A percentile compares a stretch with the other conserved stretches of the same genome.
These are phyloP conservation scores for Leucoraja erinaceus DNA, from an alignment of 2,113 vertebrate genomes.

Conservation along the genomic window DNA sequence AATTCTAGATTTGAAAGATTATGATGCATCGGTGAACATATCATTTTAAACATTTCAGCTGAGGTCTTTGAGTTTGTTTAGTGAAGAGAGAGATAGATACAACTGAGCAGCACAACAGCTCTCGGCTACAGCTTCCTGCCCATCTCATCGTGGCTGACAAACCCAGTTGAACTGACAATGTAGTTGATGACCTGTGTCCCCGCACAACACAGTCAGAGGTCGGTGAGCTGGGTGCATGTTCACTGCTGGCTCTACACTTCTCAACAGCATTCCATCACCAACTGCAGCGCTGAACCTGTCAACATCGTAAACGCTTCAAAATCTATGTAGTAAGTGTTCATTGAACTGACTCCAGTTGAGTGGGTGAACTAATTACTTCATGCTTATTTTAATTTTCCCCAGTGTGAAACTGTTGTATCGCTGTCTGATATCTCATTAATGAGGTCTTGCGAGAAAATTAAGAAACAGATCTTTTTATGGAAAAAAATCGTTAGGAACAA, in stretches of 20 bases:
- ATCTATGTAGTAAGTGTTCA: not conserved
- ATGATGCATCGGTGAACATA: not conserved
- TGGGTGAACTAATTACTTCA: constrained; percentile 24
- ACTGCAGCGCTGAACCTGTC: not conserved
- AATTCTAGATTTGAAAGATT: not conserved
- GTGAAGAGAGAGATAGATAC: not conserved
- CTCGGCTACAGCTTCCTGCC: not conserved
- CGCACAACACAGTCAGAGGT: not conserved
- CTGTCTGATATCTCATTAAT: constrained; percentile 19
- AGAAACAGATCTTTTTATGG: not conserved
- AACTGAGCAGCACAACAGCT: not conserved
- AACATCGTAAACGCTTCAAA: not conserved
- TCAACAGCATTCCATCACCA: not conserved
- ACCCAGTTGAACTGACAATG: not conserved
- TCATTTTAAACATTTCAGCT: not conserved
- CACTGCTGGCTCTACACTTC: not conserved
- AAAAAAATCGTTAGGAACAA: not conserved
- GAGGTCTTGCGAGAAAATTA: not conserved
- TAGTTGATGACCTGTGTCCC: not conserved
- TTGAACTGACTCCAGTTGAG: not conserved
- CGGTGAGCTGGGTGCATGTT: not conserved
- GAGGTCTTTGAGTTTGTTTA: not conserved
- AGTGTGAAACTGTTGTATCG: not conserved
- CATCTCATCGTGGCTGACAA: not conserved
- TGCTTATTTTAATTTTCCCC: constrained; percentile 22